phyloP scores from a whole-genome alignment of 1,140 invertebrate species.

The Aethina tumida region DNA sequence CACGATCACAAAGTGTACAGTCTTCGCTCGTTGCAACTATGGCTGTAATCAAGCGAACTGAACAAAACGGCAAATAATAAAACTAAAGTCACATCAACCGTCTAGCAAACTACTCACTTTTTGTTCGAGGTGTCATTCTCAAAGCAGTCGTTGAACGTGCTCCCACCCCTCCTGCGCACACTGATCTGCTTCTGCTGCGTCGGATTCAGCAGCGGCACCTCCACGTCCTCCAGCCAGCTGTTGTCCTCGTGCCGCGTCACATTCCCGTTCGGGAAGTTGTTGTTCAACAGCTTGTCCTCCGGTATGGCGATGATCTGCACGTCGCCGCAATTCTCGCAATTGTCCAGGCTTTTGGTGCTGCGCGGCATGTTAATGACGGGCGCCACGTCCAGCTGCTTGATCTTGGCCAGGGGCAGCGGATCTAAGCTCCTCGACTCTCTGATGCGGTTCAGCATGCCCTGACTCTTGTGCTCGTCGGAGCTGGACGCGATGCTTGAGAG shows the following conservation, averaged over 20 bases:
- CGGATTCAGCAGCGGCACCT: slow-evolving; percentile 42
- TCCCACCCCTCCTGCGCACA: slow-evolving; percentile 26
- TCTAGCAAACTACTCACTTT: slow-evolving; percentile 14
- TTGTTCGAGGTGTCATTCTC: slow-evolving; percentile 39
- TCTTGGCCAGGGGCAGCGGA: slow-evolving; percentile 33
- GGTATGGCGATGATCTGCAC: slow-evolving; percentile 36
- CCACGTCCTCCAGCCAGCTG: slow-evolving; percentile 36
- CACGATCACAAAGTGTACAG: too few species aligned
- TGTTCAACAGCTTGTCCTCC: slow-evolving; percentile 40
- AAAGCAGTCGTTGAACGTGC: slow-evolving; percentile 23
- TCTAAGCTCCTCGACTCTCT: slow-evolving; percentile 44
- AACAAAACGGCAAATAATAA: slow-evolving; percentile 1
- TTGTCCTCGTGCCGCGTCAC: slow-evolving; percentile 34
- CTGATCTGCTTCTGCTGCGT: slow-evolving; percentile 21
- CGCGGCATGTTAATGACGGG: slow-evolving; percentile 10
- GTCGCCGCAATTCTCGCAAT: slow-evolving; percentile 39
- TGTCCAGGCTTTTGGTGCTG: slow-evolving; percentile 24
- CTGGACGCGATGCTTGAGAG: slow-evolving; percentile 45
- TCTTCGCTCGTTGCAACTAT: too few species aligned
- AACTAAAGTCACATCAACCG: not conserved
- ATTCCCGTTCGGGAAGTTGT: slow-evolving; percentile 47
- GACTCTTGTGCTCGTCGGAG: slow-evolving; percentile 40
- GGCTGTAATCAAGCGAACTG: too few species aligned
- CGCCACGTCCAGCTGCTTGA: slow-evolving; percentile 13
- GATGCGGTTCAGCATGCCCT: slow-evolving; percentile 31